phyloP scores from a whole-genome alignment of 2,888 invertebrate species.

The Pandemis heparana region DNA sequence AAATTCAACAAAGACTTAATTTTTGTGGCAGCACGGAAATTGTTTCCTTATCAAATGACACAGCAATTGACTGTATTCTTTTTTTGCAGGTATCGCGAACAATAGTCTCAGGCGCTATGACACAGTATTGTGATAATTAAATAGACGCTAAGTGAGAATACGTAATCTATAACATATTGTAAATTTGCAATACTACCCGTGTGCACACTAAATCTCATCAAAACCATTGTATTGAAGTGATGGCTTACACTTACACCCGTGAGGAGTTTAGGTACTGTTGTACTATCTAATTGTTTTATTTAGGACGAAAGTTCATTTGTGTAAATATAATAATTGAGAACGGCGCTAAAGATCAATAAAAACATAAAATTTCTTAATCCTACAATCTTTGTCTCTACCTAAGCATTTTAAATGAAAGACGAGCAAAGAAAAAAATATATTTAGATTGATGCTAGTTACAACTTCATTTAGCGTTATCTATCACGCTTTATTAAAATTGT shows the following conservation, averaged over 20 bases:
- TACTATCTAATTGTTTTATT: not conserved
- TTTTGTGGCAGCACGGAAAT: no score
- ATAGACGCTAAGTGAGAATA: constrained; percentile 72
- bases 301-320: not conserved
- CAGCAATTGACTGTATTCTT: constrained; percentile 17
- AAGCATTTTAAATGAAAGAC: not conserved
- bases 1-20: no score
- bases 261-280: not conserved
- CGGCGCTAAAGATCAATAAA: not conserved
- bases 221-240: not conserved
- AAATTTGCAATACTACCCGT: constrained; percentile 45
- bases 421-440: not conserved
- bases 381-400: not conserved
- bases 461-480: no score
- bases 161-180: constrained; percentile 54
- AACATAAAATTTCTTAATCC: not conserved
- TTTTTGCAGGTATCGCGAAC: constrained; percentile 49
- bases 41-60: not conserved
- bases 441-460: not conserved
- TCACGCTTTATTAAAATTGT: no score
- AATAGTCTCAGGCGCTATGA: constrained; percentile 57
- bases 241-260: not conserved
- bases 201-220: constrained; percentile 47
- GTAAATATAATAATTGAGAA: not conserved
- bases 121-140: constrained; percentile 72